Evolutionary conservation across 1,140 invertebrate species (phyloP).

Genomic region (Hylyphantes graminicola): DNA sequence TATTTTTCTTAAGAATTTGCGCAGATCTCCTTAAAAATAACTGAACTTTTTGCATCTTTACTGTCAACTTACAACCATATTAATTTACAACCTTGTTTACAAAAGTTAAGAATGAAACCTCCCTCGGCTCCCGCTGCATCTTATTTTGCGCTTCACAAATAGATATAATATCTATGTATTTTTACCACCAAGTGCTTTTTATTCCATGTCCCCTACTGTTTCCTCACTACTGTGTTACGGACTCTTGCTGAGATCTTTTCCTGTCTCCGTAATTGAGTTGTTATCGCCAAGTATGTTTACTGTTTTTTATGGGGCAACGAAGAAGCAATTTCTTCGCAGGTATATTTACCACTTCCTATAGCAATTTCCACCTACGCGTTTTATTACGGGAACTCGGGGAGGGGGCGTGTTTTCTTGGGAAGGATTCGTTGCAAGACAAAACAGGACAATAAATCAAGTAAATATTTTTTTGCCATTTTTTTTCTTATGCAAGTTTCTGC

Average conservation of each 20-base stretch:
- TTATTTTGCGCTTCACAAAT: constrained; percentile 4
- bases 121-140: not conserved
- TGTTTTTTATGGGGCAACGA: not conserved
- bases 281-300: constrained; percentile 3
- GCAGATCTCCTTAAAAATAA: too few relatives aligned
- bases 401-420: too few relatives aligned
- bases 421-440: too few relatives aligned
- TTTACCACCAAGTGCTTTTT: constrained; percentile 5
- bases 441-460: too few relatives aligned
- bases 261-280: constrained; percentile 41
- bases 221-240: constrained; percentile 22
- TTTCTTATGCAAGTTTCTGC: too few relatives aligned
- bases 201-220: not conserved
- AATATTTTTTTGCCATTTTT: too few relatives aligned
- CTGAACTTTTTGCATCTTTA: too few relatives aligned
- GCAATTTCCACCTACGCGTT: not conserved
- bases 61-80: too few relatives aligned
- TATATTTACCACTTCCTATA: constrained; percentile 8
- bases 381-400: too few relatives aligned
- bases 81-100: too few relatives aligned
- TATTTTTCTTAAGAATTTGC: too few relatives aligned
- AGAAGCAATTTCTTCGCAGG: not conserved
- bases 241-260: constrained; percentile 34
- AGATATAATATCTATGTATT: constrained; percentile 20
- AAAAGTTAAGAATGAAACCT: too few relatives aligned